phyloP scores from a whole-genome alignment of 1,140 invertebrate genomes.

The Akabosia matsudoensis region DNA sequence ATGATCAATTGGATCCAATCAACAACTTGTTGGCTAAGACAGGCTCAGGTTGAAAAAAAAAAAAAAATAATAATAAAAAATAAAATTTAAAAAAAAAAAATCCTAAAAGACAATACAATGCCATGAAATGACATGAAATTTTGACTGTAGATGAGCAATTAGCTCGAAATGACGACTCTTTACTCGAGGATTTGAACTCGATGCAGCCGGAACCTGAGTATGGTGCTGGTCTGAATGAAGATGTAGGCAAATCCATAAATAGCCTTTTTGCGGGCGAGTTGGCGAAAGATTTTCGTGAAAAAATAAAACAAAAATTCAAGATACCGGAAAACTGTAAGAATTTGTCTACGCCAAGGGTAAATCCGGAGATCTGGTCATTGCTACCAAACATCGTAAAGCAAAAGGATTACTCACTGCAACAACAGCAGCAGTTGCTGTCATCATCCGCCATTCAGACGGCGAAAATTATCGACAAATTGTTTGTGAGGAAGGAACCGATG shows the following conservation, averaged over 20 bases:
- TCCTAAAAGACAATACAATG: too few species aligned
- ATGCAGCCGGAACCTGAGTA: not conserved
- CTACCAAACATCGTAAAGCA: not conserved
- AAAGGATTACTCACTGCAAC: not conserved
- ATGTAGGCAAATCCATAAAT: not conserved
- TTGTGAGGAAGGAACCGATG: not conserved
- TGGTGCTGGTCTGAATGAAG: not conserved
- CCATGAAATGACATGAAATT: too few species aligned
- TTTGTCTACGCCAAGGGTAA: slow-evolving; percentile 18
- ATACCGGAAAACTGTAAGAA: slow-evolving; percentile 3
- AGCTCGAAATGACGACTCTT: too few species aligned
- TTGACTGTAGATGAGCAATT: too few species aligned
- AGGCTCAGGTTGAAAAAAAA: too few species aligned
- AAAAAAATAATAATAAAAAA: too few species aligned
- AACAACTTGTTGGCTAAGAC: too few species aligned
- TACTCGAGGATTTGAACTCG: not conserved
- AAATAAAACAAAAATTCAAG: not conserved
- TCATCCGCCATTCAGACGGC: not conserved
- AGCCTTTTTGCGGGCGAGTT: not conserved
- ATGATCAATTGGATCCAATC: too few species aligned
- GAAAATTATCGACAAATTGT: not conserved
- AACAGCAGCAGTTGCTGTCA: not conserved
- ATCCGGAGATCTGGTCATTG: slow-evolving; percentile 23
- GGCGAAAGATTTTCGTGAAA: not conserved
- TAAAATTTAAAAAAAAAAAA: too few species aligned